Percentiles rank a stretch among this genome's conserved stretches.
Evolutionary conservation across 2,113 vertebrate species (phyloP).

Genomic region (Peromyscus maniculatus): DNA sequence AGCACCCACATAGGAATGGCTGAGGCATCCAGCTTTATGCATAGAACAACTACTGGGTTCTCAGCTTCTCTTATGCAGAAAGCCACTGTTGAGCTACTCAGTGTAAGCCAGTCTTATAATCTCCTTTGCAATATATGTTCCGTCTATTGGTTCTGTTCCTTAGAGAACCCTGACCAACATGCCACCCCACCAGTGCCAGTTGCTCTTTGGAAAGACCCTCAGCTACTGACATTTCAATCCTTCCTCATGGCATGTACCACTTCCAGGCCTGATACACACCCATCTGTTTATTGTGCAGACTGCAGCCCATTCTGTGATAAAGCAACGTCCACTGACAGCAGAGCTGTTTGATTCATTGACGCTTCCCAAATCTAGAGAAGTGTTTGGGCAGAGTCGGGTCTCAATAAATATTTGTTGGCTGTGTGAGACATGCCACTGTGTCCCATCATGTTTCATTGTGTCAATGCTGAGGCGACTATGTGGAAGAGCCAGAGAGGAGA

Average conservation of each 20-base stretch:
- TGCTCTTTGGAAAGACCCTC: too few species aligned
- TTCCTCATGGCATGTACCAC: accelerated
- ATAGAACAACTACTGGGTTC: not conserved
- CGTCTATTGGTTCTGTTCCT: not conserved
- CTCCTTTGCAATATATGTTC: not conserved
- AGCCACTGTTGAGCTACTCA: not conserved
- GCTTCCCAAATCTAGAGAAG: not conserved
- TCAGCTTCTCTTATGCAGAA: not conserved
- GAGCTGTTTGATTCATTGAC: not conserved
- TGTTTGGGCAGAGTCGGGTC: too few species aligned
- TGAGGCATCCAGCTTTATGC: not conserved
- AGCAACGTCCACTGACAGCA: not conserved
- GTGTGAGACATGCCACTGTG: not conserved
- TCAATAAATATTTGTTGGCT: too few species aligned
- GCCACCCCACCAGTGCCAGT: not conserved
- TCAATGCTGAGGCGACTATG: not conserved
- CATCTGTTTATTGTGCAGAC: too few species aligned
- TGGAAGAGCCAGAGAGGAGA: too few species aligned
- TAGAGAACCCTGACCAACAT: not conserved
- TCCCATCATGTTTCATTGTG: not conserved
- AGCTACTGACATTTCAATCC: accelerated
- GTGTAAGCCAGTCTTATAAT: not conserved
- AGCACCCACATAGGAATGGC: not conserved
- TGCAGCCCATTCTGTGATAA: too few species aligned
- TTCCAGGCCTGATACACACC: too few species aligned